A percentile compares a stretch with the other conserved stretches of the same genome.
Conservation (phyloP, 92 coral and sea anemone species). For the Zoanthus solanderi region DNA sequence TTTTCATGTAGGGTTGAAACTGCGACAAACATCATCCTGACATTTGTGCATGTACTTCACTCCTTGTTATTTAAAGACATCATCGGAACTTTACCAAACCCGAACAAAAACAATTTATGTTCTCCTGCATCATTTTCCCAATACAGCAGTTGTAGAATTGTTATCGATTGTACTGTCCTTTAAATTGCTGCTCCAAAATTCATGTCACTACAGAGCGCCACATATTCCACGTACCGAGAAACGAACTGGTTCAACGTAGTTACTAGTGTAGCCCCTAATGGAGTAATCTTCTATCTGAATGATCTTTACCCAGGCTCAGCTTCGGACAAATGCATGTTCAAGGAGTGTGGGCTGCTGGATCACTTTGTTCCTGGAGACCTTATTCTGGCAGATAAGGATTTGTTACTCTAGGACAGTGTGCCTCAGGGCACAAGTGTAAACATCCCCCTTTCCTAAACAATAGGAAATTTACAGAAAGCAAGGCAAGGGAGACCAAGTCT, state of each 20-base stretch:
- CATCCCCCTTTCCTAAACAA: conserved; percentile 32
- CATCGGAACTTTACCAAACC: conserved; percentile 61
- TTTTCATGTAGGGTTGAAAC: conserved; percentile 68
- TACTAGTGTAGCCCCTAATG: conserved; percentile 77
- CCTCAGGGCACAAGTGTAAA: conserved; percentile 48
- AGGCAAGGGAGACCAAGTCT: conserved; percentile 42
- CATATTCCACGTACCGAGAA: conserved; percentile 63
- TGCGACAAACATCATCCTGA: conserved; percentile 46
- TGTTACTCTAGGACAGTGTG: not conserved
- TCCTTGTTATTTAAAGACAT: conserved; percentile 45
- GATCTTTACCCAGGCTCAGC: conserved; percentile 68
- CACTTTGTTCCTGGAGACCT: conserved; percentile 62
- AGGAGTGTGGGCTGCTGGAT: conserved; percentile 57
- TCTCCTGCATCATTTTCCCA: conserved; percentile 71
- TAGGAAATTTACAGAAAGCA: no score
- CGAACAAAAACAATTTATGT: conserved; percentile 56
- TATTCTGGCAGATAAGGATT: conserved; percentile 59
- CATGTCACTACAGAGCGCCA: not conserved
- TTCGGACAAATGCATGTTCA: conserved; percentile 67
- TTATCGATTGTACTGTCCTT: conserved; percentile 68
- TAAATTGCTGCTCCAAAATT: conserved; percentile 58
- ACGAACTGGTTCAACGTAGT: conserved; percentile 64
- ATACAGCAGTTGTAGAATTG: conserved; percentile 54
- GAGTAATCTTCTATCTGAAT: conserved; percentile 66
- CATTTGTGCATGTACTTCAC: conserved; percentile 56